phyloP scores from a whole-genome alignment of 2,888 invertebrate genomes.

The Pristionchus mayeri region DNA sequence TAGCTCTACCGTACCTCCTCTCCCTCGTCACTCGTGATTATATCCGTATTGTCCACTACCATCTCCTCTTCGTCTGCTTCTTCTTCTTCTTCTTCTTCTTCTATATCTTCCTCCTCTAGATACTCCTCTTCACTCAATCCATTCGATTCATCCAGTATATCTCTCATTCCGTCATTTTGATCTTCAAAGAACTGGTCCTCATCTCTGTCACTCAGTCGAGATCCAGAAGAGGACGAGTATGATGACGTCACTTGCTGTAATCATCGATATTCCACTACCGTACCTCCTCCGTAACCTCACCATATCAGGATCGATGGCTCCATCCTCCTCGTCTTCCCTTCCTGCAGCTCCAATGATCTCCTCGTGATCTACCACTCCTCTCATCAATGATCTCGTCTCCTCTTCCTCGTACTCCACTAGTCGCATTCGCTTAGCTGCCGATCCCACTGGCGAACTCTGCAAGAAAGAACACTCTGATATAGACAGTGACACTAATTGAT shows the following conservation, averaged over 20 bases:
- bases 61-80: conserved; percentile 1
- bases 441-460: background rate
- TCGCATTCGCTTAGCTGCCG: conserved; percentile 3
- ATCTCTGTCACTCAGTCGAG: background rate
- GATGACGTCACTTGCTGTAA: conserved; percentile 8
- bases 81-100: background rate
- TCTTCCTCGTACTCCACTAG: background rate
- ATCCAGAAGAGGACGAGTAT: background rate
- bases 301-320: background rate
- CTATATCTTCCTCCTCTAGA: background rate
- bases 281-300: background rate
- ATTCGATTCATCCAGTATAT: background rate
- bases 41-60: conserved; percentile 17
- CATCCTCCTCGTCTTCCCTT: background rate
- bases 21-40: background rate
- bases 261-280: background rate
- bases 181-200: no score
- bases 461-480: background rate
- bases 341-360: background rate
- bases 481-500: background rate
- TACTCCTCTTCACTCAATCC: background rate
- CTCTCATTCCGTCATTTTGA: background rate
- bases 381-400: background rate
- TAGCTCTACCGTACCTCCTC: background rate
- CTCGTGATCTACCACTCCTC: background rate